These are phyloP conservation scores for Mythimna ferrago DNA, from an alignment of 2,888 invertebrate genomes.

Conservation along the genomic window DNA sequence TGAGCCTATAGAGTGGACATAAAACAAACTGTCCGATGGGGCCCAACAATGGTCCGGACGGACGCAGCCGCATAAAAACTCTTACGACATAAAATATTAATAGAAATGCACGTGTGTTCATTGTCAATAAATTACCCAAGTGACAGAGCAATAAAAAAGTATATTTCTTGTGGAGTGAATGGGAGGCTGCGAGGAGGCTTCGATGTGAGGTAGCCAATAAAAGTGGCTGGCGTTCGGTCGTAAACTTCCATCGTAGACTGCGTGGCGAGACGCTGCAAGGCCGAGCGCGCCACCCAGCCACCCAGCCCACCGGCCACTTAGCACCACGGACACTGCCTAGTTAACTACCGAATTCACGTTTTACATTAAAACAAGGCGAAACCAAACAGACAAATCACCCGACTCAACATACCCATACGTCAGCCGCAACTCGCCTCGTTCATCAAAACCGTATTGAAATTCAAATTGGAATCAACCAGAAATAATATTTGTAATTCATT, in stretches of 20 bases:
- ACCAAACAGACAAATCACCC: constrained; percentile 41
- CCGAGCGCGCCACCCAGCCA: constrained; percentile 65
- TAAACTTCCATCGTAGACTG: constrained; percentile 89
- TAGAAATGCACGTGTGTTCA: constrained; percentile 91
- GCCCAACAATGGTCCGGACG: constrained; percentile 81
- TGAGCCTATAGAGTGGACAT: constrained; percentile 77
- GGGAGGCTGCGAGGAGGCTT: constrained; percentile 89
- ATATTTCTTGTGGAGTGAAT: constrained; percentile 89
- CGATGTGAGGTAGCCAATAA: constrained; percentile 90
- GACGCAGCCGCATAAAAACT: constrained; percentile 83
- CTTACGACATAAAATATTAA: constrained; percentile 90
- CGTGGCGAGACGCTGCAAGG: constrained; percentile 86
- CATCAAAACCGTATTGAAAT: constrained; percentile 64
- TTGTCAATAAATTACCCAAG: constrained; percentile 90
- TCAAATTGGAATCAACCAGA: constrained; percentile 73
- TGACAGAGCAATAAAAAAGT: constrained; percentile 90
- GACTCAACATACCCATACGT: constrained; percentile 27
- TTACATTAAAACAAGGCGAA: constrained; percentile 50
- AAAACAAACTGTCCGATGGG: constrained; percentile 82
- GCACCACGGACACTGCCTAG: constrained; percentile 49
- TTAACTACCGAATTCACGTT: constrained; percentile 40
- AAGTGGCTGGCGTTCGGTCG: constrained; percentile 88
- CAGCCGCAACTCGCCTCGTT: constrained; percentile 33
- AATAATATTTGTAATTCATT: constrained; percentile 74
- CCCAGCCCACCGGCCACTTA: constrained; percentile 64